Conservation (phyloP, 2,797 vertebrate species). For the Florisuga fusca region DNA sequence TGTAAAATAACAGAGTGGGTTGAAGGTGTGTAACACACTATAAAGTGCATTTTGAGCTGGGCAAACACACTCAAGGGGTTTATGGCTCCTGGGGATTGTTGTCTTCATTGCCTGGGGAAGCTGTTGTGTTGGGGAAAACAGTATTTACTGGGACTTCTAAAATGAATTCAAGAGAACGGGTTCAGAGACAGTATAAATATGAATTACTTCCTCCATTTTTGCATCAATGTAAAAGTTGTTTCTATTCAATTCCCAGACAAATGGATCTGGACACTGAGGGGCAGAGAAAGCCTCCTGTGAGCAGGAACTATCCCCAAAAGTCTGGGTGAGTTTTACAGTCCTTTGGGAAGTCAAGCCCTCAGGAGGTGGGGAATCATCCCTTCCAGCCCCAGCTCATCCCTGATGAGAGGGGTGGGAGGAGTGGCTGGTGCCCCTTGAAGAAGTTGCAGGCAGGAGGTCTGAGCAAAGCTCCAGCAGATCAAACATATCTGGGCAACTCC, state of each 20-base stretch:
- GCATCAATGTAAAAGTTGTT: background rate
- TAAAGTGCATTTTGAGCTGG: background rate
- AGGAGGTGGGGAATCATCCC: background rate
- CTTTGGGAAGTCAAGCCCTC: background rate
- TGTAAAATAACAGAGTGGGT: background rate
- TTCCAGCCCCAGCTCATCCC: background rate
- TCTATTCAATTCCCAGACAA: background rate
- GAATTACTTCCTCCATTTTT: background rate
- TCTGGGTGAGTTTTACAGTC: accelerated
- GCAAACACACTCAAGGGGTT: background rate
- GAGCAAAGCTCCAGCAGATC: background rate
- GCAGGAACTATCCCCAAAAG: accelerated
- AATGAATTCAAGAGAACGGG: background rate
- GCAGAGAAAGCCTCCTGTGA: background rate
- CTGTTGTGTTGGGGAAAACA: background rate
- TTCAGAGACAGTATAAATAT: background rate
- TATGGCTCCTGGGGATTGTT: background rate
- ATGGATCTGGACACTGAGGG: background rate
- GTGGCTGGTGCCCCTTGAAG: accelerated
- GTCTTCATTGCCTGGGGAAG: background rate
- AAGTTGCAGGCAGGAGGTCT: accelerated
- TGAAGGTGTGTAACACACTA: background rate
- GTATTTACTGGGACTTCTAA: background rate
- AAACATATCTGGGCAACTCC: accelerated
- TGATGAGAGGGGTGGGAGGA: accelerated